Base-by-base conservation (phyloP, 2,797 vertebrate species). In the Dryobates pubescens region DNA sequence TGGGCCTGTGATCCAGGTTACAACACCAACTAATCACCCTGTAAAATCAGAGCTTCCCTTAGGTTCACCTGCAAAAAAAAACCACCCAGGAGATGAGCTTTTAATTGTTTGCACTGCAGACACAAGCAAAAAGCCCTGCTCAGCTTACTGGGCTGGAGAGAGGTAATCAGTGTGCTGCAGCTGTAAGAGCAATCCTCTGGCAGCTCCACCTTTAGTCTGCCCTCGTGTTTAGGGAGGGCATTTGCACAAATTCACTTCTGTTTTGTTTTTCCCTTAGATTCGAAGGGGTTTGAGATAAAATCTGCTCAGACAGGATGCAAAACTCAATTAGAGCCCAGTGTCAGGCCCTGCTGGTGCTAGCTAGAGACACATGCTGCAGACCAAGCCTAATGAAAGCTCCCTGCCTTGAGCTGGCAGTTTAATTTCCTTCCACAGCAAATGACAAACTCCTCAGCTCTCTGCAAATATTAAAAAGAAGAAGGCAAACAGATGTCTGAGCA, bases 21-120 rank as follows among this genome's bases (percentile, higher is more conserved):
- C 97, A 97, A 95, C 70, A 96, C 11, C 97, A 98, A 92, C 90
- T 92, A 96, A 97, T 97, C 97, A 96, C 67, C 83, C 85, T 89
- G 75, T 90, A 96, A 96, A 95, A 94, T 76, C 70, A 94, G 95
- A 94, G 49, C 90, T 95, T 80, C 94, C 91, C 67, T 93, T 93
- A 95, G 81, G 86, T 97, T 97, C 96, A 95, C 68, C 80, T 93
- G 36, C 36, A 94, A 89, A 93, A 97, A 49, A 49, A 38, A 13
- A 13, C 10, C 47, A 20, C 95, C 84, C 34, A 94, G 78, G 80
- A 95, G 80, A 76, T 92, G 64, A 94, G 91, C 89, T 97, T 97
- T 97, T 97, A 97, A 97, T 94, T 91, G 92, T 93, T 94, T 95
- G 89, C 88, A 69, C n/a, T 84, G 59, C 74, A 96, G 96, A 96